phyloP scores from a whole-genome alignment of 2,113 vertebrate species.

The Oreochromis niloticus region DNA sequence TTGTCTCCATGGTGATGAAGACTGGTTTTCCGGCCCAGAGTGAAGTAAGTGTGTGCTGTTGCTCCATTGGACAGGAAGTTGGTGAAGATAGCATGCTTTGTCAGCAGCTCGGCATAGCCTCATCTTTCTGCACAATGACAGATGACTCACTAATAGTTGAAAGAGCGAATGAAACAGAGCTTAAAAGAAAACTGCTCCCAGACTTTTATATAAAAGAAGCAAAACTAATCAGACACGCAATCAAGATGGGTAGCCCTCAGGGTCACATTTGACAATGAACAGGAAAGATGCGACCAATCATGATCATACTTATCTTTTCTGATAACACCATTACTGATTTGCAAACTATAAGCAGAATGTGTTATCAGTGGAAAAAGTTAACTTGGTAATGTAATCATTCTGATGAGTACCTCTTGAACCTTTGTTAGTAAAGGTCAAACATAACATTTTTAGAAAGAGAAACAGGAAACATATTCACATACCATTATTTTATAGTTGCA shows the following conservation, averaged over 20 bases:
- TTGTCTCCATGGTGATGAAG: constrained; percentile 68
- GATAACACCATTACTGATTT: background rate
- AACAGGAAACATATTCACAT: background rate
- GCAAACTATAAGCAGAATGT: background rate
- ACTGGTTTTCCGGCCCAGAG: constrained; percentile 65
- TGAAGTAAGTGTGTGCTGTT: constrained; percentile 47
- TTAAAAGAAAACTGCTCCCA: background rate
- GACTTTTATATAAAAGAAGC: background rate
- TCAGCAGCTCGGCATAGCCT: constrained; percentile 49
- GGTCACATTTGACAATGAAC: background rate
- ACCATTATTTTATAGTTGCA: background rate
- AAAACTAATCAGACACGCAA: background rate
- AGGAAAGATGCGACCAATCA: background rate
- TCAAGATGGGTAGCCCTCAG: background rate
- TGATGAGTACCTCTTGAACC: background rate
- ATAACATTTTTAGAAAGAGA: background rate
- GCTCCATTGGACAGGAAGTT: constrained; percentile 67
- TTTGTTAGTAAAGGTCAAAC: background rate
- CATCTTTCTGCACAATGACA: constrained; percentile 33
- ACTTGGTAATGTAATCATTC: background rate
- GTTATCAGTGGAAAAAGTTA: background rate
- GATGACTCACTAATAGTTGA: background rate
- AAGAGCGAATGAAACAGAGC: background rate
- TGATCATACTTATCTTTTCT: background rate
- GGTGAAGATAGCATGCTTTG: constrained; percentile 40